phyloP scores from a whole-genome alignment of 1,140 invertebrate genomes.

The Zaprionus gabonicus region DNA sequence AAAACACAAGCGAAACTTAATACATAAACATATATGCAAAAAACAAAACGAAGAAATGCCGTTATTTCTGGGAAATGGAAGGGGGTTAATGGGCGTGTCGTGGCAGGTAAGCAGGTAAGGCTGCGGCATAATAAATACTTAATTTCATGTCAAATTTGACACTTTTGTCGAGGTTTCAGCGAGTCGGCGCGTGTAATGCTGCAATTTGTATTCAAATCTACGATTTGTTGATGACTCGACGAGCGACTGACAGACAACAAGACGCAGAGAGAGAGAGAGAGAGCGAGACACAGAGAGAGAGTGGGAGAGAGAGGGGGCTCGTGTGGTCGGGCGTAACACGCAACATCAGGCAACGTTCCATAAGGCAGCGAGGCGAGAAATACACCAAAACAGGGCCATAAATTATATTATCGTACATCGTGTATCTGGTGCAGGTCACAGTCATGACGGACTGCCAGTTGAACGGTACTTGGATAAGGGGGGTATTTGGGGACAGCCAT shows the following conservation, averaged over 20 bases:
- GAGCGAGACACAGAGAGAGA: background rate
- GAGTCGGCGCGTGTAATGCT: constrained; percentile 60
- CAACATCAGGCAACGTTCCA: constrained; percentile 77
- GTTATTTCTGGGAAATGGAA: constrained; percentile 16
- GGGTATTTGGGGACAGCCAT: background rate
- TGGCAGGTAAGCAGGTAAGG: constrained; percentile 48
- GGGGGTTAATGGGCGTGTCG: background rate
- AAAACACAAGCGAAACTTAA: constrained; percentile 44
- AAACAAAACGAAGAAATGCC: constrained; percentile 28
- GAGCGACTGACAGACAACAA: constrained; percentile 19
- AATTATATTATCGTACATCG: constrained; percentile 82
- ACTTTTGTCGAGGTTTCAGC: constrained; percentile 71
- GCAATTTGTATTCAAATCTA: constrained; percentile 81
- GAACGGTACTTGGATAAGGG: constrained; percentile 9
- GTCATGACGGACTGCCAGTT: constrained; percentile 74
- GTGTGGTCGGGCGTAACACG: constrained; percentile 35
- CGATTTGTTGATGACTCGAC: constrained; percentile 75
- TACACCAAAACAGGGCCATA: constrained; percentile 71
- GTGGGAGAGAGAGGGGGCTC: too few species aligned
- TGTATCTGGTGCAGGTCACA: constrained; percentile 80
- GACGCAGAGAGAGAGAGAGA: background rate
- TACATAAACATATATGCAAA: constrained; percentile 69
- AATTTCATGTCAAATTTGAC: constrained; percentile 78
- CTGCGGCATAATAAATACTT: constrained; percentile 61
- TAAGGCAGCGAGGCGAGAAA: constrained; percentile 67